Percentiles rank a stretch among this genome's conserved stretches.
phyloP scores from a whole-genome alignment of 2,113 vertebrate genomes.

The Stigmatopora nigra region DNA sequence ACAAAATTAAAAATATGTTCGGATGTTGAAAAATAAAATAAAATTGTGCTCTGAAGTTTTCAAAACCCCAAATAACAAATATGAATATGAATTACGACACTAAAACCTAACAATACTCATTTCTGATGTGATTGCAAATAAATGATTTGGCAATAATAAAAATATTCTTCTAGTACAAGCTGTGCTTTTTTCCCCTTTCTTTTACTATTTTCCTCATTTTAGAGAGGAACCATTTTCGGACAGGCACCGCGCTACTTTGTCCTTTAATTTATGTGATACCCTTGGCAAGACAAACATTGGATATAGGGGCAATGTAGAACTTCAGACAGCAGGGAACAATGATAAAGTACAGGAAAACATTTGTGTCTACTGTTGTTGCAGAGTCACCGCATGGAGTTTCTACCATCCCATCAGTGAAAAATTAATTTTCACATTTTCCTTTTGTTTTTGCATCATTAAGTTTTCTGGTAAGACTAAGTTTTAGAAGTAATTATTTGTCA shows the following conservation, averaged over 20 bases:
- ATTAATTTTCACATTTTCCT: background rate
- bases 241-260: background rate
- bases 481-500: slow-evolving; percentile 8
- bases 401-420: slow-evolving; percentile 21
- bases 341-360: slow-evolving; percentile 38
- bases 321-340: slow-evolving; percentile 32
- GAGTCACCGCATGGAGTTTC: slow-evolving; percentile 26
- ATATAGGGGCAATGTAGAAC: slow-evolving; percentile 36
- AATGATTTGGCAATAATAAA: too few species aligned
- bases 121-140: too few species aligned
- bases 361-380: slow-evolving; percentile 22
- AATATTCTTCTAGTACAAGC: too few species aligned
- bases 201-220: background rate
- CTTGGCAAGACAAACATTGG: slow-evolving; percentile 11
- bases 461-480: slow-evolving; percentile 14
- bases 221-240: background rate
- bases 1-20: too few species aligned
- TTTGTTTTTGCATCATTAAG: background rate
- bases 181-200: background rate
- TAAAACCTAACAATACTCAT: too few species aligned
- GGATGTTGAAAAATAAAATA: too few species aligned
- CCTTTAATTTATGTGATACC: slow-evolving; percentile 29
- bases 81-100: too few species aligned
- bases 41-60: too few species aligned
- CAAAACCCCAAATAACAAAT: too few species aligned